Base-by-base conservation (phyloP, 2,888 invertebrate genomes). In the Pteria penguin region DNA sequence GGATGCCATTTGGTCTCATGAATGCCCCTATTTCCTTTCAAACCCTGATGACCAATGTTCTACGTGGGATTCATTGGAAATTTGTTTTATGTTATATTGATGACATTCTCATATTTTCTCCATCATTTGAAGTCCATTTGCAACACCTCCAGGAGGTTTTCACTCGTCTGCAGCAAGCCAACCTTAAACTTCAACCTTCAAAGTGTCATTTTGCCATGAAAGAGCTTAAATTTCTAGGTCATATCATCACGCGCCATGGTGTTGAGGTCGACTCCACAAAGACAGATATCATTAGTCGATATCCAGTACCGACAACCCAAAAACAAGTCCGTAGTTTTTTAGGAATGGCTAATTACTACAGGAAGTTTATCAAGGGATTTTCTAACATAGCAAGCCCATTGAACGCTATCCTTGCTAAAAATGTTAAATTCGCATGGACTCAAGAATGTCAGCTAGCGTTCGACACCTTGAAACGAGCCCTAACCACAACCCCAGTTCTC, bases 381-480 rank as follows among this genome's bases (percentile, higher is more conserved):
- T 63, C 80, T 31, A 60, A 71, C 18, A 73, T 77, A 22, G 80
- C 79, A n/a, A 22, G 63, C 31, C 79, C 84, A n/a, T 32, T 82
- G 2, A 76, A 79, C 60, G 58, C 63, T n/a, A 36, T 83, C 0
- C 54, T 82, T 31, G 67, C 72, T 4, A 77, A 81, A 67, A 68
- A 79, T 63, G 31, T 75, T 24, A 54, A 26, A 18, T 77, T 73
- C 45, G 24, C 14, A 8, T 82, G 82, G 82, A 73, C 72, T 22
- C 54, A 27, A 11, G 61, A 77, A 4, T 75, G 72, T 61, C 61
- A 76, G 33, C 29, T 70, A 31, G 62, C 77, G 8, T 78, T 82
- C 70, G 63, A 75, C 18, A 69, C 75, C 5, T 80, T 90, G 31
- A 91, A 91, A 72, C 5, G 26, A 14, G 36, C 60, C 1, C 45